Evolutionary conservation across 2,113 vertebrate genomes (phyloP).

Genomic region (Mirounga angustirostris): DNA sequence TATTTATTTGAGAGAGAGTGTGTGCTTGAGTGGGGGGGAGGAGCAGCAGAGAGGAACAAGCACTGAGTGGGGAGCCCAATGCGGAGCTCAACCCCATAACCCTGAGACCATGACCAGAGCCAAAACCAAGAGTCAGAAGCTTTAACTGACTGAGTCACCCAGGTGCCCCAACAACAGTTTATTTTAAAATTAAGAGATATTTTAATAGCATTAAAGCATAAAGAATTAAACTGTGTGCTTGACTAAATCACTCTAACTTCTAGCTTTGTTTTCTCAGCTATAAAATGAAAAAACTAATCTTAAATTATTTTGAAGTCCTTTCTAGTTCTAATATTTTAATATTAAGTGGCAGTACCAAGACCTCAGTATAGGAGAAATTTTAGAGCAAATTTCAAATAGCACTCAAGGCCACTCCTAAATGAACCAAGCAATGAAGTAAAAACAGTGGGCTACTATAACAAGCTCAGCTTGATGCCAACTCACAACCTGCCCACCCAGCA

Average conservation of each 20-base stretch:
- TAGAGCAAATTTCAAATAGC: neutral
- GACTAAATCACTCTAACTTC: neutral
- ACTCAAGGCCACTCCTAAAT: neutral
- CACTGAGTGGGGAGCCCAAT: neutral
- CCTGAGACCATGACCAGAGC: too few species aligned
- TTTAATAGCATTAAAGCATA: neutral
- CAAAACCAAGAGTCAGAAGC: too few species aligned
- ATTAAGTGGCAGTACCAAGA: neutral
- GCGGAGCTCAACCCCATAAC: too few species aligned
- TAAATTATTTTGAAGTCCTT: slow-evolving; percentile 45
- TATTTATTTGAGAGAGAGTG: neutral
- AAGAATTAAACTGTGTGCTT: slow-evolving; percentile 17
- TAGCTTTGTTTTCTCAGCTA: neutral
- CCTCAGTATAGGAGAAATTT: neutral
- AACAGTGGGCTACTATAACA: too few species aligned
- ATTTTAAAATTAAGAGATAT: slow-evolving; percentile 23
- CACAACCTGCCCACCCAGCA: neutral
- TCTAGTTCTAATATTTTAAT: slow-evolving; percentile 28
- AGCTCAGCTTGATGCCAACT: neutral
- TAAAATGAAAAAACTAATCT: neutral
- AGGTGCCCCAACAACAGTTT: neutral
- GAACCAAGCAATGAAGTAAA: neutral
- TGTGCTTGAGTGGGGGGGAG: neutral
- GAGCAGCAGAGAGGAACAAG: neutral
- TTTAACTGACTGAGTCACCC: neutral